Evolutionary conservation across 2,797 vertebrate genomes (phyloP).

Genomic region (Vipera latastei): DNA sequence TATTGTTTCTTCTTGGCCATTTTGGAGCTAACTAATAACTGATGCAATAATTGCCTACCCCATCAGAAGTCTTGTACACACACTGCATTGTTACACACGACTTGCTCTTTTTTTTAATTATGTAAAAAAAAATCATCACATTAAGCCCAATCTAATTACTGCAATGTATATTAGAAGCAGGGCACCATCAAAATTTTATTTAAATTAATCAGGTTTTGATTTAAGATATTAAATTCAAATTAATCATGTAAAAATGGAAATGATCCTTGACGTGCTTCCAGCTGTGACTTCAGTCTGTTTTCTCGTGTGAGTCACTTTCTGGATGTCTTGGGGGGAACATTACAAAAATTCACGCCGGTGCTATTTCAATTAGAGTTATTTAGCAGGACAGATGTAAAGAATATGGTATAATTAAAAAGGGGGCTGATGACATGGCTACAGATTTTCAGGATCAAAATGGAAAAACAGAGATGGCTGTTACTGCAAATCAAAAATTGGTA

Average conservation of each 20-base stretch:
- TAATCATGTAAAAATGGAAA: constrained; percentile 99
- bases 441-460: constrained; percentile 75
- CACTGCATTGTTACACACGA: constrained; percentile 77
- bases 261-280: constrained; percentile 99
- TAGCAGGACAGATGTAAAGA: constrained; percentile 97
- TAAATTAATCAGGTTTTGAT: constrained; percentile 99
- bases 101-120: constrained; percentile 84
- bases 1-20: constrained; percentile 34
- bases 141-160: constrained; percentile 92
- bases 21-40: constrained; percentile 56
- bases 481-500: constrained; percentile 65
- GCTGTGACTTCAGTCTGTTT: constrained; percentile 97
- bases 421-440: constrained; percentile 75
- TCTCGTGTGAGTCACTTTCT: constrained; percentile 92
- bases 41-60: constrained; percentile 48
- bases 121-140: constrained; percentile 79
- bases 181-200: constrained; percentile 98
- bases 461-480: constrained; percentile 14
- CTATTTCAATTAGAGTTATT: constrained; percentile 99
- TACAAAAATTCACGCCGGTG: constrained; percentile 97
- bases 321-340: constrained; percentile 96
- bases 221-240: constrained; percentile 99
- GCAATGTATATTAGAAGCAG: constrained; percentile 90
- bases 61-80: constrained; percentile 59
- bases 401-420: constrained; percentile 93